Evolutionary conservation across 1,140 invertebrate genomes (phyloP), one percentile per base, ranked within the genome.

Genomic region (Bombus confusus): DNA sequence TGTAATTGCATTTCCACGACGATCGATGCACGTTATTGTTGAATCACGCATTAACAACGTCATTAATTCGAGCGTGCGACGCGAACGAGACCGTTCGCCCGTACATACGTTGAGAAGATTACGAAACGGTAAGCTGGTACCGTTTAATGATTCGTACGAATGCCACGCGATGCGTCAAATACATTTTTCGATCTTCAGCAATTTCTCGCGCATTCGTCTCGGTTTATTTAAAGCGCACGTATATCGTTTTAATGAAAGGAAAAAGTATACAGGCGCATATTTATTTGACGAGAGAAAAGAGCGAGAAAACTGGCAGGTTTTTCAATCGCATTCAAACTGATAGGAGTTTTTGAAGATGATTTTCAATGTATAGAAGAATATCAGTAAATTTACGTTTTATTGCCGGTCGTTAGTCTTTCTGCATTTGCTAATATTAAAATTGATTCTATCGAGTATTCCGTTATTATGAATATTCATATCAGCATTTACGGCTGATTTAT

Each of bases 21-120:
- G 71, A 81, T 85, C 78, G 84, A 81, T 85, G 62, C 78, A 22
- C 79, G 71, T 85, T 81, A 85, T 85, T 59, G 84, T 75, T 69
- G 78, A 81, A 85, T 85, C 75, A 71, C 37, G 71, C 59, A 81
- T 81, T 81, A 85, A 85, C 79, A 79, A 81, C 72, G 71, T 85
- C 79, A 75, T 85, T 85, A 81, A 85, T 81, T 85, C 84, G 59
- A 57, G 37, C 71, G 69, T 74, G 28, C 34, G 78, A 73, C 62
- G n/a, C 13, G 71, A 81, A 85, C 83, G 68, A 80, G 68, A 85
- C 62, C 25, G 41, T 72, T 72, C 47, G 22, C 43, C 18, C 39
- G 47, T 66, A 71, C 76, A 47, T 69, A 79, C 41, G 75, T 80
- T 22, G 75, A 37, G 52, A 80, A 85, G 41, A 80, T 85, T 85